A percentile compares a stretch with the other conserved stretches of the same genome.
These are phyloP conservation scores for Lophius piscatorius DNA, from an alignment of 2,113 vertebrate genomes.

Conservation along the genomic window DNA sequence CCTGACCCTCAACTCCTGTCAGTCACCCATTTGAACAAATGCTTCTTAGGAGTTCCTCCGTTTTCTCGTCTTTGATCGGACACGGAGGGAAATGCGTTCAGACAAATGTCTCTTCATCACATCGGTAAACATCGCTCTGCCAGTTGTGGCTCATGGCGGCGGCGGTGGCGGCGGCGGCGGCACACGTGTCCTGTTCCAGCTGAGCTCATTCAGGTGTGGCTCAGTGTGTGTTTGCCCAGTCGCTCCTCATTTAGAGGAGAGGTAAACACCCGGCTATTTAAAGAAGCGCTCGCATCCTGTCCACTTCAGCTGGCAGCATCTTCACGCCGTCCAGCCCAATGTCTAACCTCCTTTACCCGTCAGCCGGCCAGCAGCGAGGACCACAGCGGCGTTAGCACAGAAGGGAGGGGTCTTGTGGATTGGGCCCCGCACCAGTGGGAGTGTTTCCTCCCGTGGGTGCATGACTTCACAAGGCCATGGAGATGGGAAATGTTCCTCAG, in stretches of 20 bases:
- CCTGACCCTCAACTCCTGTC: conserved; percentile 41
- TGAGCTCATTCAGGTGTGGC: conserved; percentile 74
- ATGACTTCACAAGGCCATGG: conserved; percentile 59
- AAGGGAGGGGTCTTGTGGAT: conserved; percentile 49
- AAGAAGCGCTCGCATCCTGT: conserved; percentile 69
- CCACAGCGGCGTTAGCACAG: conserved; percentile 28
- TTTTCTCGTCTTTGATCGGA: conserved; percentile 7
- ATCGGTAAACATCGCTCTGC: conserved; percentile 45
- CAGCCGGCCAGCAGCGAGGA: conserved; percentile 41
- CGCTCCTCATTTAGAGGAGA: conserved; percentile 72
- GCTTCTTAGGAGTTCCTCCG: conserved; percentile 5
- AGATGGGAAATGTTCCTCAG: conserved; percentile 64
- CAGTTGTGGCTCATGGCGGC: conserved; percentile 39
- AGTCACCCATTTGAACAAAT: conserved; percentile 4
- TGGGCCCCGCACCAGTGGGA: conserved; percentile 50
- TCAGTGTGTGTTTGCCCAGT: conserved; percentile 64
- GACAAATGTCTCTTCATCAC: conserved; percentile 53
- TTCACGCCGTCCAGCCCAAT: conserved; percentile 27
- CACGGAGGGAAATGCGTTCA: conserved; percentile 22
- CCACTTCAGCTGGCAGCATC: conserved; percentile 21
- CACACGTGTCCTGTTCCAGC: conserved; percentile 48
- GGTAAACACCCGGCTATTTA: conserved; percentile 72
- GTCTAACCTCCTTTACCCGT: conserved; percentile 49
- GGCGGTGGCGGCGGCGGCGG: conserved; percentile 40
- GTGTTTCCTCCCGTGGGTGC: conserved; percentile 39